phyloP scores from a whole-genome alignment of 2,888 invertebrate species.

The Achlya flavicornis region DNA sequence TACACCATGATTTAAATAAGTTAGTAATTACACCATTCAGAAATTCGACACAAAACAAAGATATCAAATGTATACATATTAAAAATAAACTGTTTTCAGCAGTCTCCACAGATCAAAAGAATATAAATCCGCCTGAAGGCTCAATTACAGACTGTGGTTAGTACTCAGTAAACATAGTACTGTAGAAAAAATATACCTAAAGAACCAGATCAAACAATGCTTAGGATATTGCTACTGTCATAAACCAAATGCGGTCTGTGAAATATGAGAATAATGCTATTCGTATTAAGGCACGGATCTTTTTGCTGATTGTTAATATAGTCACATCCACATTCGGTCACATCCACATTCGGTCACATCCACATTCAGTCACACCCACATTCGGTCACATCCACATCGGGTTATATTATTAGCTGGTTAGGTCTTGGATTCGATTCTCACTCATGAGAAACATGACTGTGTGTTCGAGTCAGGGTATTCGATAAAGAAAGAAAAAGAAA shows the following conservation, averaged over 20 bases:
- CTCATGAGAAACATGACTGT: too few species aligned
- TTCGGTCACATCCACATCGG: too few species aligned
- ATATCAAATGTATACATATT: not conserved
- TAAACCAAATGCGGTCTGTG: not conserved
- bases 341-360: too few species aligned
- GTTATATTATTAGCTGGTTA: too few species aligned
- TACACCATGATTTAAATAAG: too few species aligned
- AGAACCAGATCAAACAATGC: not conserved
- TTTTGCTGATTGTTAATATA: too few species aligned
- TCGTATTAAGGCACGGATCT: not conserved
- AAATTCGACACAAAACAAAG: not conserved
- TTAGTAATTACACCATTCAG: not conserved
- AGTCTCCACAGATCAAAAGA: not conserved
- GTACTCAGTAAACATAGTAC: not conserved
- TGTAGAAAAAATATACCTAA: not conserved
- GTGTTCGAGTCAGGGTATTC: too few species aligned
- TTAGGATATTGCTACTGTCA: not conserved
- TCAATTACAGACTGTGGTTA: constrained; percentile 1
- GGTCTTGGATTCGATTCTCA: too few species aligned
- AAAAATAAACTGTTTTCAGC: not conserved
- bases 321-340: too few species aligned
- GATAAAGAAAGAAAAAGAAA: too few species aligned
- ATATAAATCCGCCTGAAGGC: not conserved
- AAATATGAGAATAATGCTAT: not conserved
- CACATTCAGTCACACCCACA: too few species aligned